phyloP scores from a whole-genome alignment of 2,888 invertebrate genomes.

The Gortyna flavago region DNA sequence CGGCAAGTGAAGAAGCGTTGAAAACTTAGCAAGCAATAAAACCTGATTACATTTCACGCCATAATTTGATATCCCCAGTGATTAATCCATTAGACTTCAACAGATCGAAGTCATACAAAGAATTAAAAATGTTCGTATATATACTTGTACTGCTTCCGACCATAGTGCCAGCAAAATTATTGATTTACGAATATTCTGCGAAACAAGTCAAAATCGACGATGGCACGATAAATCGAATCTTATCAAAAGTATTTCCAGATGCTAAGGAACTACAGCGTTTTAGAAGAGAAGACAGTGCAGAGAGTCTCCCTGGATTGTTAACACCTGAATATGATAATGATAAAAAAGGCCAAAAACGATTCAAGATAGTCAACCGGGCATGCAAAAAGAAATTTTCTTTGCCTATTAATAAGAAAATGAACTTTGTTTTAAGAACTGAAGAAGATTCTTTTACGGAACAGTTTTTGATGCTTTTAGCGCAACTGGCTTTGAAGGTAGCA shows the following conservation, averaged over 20 bases:
- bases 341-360: conserved; percentile 30
- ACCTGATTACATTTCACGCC: conserved; percentile 35
- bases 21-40: conserved; percentile 43
- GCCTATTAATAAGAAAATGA: background rate
- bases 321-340: conserved; percentile 16
- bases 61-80: conserved; percentile 8
- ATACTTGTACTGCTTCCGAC: conserved; percentile 34
- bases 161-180: background rate
- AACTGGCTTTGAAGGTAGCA: fast-evolving
- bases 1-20: background rate
- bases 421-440: background rate
- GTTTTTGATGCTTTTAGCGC: background rate
- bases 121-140: conserved; percentile 32
- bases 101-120: conserved; percentile 17
- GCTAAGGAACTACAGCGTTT: too few relatives aligned
- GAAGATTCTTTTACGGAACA: background rate
- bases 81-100: background rate
- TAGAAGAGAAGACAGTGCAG: fast-evolving
- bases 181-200: conserved; percentile 13
- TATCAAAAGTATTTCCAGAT: background rate
- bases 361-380: conserved; percentile 1
- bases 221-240: conserved; percentile 2
- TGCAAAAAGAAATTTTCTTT: background rate
- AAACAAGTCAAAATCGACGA: conserved; percentile 35
- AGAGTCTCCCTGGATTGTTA: fast-evolving